phyloP scores from a whole-genome alignment of 2,113 vertebrate species.

The Lophius piscatorius region DNA sequence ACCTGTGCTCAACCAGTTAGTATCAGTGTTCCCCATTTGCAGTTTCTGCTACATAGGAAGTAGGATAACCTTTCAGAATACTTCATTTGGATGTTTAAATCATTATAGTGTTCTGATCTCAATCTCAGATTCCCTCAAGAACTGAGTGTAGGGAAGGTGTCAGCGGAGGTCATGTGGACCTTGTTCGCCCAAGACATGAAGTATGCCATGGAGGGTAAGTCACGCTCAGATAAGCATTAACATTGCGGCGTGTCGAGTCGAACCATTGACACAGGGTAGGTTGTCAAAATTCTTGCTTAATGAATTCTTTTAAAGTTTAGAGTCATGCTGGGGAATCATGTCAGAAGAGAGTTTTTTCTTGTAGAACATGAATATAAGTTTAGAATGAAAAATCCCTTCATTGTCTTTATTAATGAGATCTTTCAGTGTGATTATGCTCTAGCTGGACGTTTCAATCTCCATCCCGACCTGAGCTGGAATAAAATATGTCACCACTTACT shows the following conservation, averaged over 20 bases:
- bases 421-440: too few relatives aligned
- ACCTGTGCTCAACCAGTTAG: conserved; percentile 96
- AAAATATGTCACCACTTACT: too few relatives aligned
- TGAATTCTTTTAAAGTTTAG: too few relatives aligned
- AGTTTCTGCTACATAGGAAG: not conserved
- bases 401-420: too few relatives aligned
- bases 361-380: too few relatives aligned
- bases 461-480: too few relatives aligned
- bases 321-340: too few relatives aligned
- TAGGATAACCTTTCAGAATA: not conserved
- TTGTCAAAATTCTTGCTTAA: too few relatives aligned
- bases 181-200: conserved; percentile 98
- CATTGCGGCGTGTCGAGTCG: not conserved
- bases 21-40: conserved; percentile 5
- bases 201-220: conserved; percentile 93
- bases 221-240: not conserved
- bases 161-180: conserved; percentile 97
- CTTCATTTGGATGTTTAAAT: not conserved
- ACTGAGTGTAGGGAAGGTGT: conserved; percentile 94
- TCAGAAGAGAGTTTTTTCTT: too few relatives aligned
- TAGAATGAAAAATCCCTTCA: too few relatives aligned
- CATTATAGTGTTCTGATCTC: not conserved
- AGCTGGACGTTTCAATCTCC: too few relatives aligned
- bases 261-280: not conserved
- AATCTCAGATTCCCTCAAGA: conserved; percentile 93